Evolutionary conservation across 2,888 invertebrate species (phyloP).

Genomic region (Chirona hameri): DNA sequence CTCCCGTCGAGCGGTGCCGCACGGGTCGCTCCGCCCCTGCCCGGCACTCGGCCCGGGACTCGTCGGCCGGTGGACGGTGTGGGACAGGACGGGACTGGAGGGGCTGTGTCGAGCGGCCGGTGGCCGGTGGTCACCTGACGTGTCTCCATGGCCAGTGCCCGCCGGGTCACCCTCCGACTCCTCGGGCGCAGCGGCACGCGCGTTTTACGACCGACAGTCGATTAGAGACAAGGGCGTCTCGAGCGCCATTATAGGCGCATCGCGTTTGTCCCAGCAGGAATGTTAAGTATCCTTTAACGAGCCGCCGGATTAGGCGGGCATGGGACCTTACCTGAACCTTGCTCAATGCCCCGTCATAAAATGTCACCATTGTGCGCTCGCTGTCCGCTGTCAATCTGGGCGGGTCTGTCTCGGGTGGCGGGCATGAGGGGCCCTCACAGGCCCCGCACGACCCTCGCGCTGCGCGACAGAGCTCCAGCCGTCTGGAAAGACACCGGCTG

Average conservation of each 20-base stretch:
- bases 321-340: neutral
- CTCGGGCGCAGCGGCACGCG: neutral
- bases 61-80: neutral
- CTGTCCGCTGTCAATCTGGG: neutral
- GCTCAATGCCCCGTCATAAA: constrained; percentile 22
- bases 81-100: neutral
- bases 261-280: neutral
- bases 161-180: neutral
- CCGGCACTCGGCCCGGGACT: neutral
- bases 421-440: no score
- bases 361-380: constrained; percentile 1
- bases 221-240: constrained; percentile 3
- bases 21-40: neutral
- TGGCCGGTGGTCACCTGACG: neutral
- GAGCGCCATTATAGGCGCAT: neutral
- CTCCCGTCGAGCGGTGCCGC: neutral
- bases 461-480: no score
- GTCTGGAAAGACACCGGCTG: no score
- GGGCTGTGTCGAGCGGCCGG: no score
- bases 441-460: no score
- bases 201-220: neutral
- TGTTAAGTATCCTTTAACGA: constrained; percentile 1
- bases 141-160: neutral
- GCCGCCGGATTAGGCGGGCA: neutral
- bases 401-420: neutral